A percentile compares a stretch with the other conserved stretches of the same genome.
Conservation (phyloP, 1,140 invertebrate species). For the Akabosia matsudoensis region DNA sequence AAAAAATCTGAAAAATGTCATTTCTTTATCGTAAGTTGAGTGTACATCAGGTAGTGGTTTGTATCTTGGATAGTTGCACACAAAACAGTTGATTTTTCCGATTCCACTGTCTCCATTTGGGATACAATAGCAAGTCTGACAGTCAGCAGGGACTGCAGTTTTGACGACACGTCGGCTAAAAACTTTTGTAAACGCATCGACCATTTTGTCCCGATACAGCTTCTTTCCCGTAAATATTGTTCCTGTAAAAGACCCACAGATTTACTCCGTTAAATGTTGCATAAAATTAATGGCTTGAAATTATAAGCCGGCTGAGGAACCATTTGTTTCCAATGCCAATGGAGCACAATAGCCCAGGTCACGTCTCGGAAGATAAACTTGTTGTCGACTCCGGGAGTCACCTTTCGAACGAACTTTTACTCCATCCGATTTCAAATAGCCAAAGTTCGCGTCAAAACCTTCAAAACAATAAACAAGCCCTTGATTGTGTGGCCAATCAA, state of each 20-base stretch:
- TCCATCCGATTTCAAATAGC: slow-evolving; percentile 72
- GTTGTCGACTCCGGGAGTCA: slow-evolving; percentile 64
- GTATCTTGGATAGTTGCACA: slow-evolving; percentile 57
- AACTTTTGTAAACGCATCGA: slow-evolving; percentile 66
- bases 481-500: slow-evolving; percentile 34
- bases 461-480: slow-evolving; percentile 33
- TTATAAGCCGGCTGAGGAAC: slow-evolving; percentile 55
- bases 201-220: slow-evolving; percentile 58
- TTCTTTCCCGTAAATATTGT: slow-evolving; percentile 64
- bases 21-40: not conserved
- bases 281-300: slow-evolving; percentile 36
- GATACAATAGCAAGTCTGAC: slow-evolving; percentile 72
- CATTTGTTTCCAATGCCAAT: slow-evolving; percentile 77
- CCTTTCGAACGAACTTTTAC: slow-evolving; percentile 59
- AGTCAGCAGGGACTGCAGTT: slow-evolving; percentile 60
- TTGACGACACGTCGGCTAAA: slow-evolving; percentile 66
- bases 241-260: too few species aligned
- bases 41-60: not conserved
- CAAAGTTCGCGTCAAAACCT: slow-evolving; percentile 68
- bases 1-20: not conserved
- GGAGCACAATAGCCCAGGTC: slow-evolving; percentile 73
- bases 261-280: slow-evolving; percentile 34
- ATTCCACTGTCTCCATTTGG: slow-evolving; percentile 60
- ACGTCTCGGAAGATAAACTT: slow-evolving; percentile 70
- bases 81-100: slow-evolving; percentile 62